Evolutionary conservation across 2,113 vertebrate genomes (phyloP).

Genomic region (Platichthys stellatus): DNA sequence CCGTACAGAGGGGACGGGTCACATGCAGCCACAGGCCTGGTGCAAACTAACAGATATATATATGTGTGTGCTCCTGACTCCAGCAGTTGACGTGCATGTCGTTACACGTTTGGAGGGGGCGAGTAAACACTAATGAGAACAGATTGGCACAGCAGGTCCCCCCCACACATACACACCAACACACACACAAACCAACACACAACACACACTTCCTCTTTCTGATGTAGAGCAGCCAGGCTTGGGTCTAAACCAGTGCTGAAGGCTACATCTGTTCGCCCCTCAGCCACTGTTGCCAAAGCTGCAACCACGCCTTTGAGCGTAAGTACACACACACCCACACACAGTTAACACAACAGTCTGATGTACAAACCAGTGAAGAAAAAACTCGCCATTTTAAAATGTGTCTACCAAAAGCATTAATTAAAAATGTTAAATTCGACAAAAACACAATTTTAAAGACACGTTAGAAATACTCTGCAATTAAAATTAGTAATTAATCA

Average conservation of each 20-base stretch:
- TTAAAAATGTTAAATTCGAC: too few relatives aligned
- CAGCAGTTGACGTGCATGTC: conserved; percentile 46
- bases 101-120: conserved; percentile 53
- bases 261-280: conserved; percentile 63
- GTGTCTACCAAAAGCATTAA: too few relatives aligned
- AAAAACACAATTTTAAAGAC: too few relatives aligned
- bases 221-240: conserved; percentile 54
- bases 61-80: conserved; percentile 25
- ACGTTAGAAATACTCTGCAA: too few relatives aligned
- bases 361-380: background rate
- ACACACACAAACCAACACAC: conserved; percentile 18
- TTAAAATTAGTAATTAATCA: too few relatives aligned
- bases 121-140: conserved; percentile 64
- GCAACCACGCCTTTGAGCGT: conserved; percentile 22
- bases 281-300: conserved; percentile 11
- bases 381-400: background rate
- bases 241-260: conserved; percentile 50
- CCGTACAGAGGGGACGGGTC: background rate
- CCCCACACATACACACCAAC: background rate
- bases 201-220: conserved; percentile 41
- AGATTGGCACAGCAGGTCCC: conserved; percentile 64
- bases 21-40: conserved; percentile 34
- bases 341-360: background rate
- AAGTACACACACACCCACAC: conserved; percentile 2
- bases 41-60: conserved; percentile 20